These are phyloP conservation scores for Bombus affinis DNA, from an alignment of 1,140 invertebrate species.

Conservation along the genomic window DNA sequence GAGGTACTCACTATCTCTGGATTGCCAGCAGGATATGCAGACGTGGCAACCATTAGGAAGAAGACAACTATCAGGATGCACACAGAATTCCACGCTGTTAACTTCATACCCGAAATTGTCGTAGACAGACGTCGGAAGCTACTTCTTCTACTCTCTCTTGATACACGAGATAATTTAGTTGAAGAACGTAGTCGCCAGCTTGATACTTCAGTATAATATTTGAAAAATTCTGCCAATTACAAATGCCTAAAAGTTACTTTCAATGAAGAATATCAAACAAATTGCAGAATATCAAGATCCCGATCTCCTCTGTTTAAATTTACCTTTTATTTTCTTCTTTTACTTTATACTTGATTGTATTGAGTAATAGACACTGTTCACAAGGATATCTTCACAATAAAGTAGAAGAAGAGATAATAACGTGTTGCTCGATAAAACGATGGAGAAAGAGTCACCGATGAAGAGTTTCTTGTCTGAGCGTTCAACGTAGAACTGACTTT, in stretches of 20 bases:
- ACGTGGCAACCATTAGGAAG: conserved; percentile 55
- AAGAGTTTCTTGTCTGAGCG: conserved; percentile 60
- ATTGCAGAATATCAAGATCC: neutral
- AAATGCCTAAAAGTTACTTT: neutral
- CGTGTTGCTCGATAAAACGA: conserved; percentile 16
- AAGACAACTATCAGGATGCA: conserved; percentile 63
- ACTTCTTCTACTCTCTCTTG: neutral
- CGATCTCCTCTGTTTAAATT: conserved; percentile 2
- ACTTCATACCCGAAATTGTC: conserved; percentile 72
- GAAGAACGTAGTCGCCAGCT: neutral
- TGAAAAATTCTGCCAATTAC: conserved; percentile 12
- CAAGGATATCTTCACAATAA: neutral
- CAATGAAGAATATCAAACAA: neutral
- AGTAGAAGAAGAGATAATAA: neutral
- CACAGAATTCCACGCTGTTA: conserved; percentile 67
- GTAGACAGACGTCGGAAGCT: neutral
- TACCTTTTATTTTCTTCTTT: conserved; percentile 1
- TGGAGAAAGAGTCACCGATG: neutral
- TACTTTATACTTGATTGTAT: neutral
- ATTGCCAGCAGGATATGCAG: conserved; percentile 74
- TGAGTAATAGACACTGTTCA: neutral
- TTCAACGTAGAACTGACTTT: conserved; percentile 78
- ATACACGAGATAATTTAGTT: neutral
- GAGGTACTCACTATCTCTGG: conserved; percentile 76
- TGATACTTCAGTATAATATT: conserved; percentile 1